Evolutionary conservation across 2,797 vertebrate species (phyloP), one percentile per base, ranked within the genome.

Genomic region (Galaxias olidus): DNA sequence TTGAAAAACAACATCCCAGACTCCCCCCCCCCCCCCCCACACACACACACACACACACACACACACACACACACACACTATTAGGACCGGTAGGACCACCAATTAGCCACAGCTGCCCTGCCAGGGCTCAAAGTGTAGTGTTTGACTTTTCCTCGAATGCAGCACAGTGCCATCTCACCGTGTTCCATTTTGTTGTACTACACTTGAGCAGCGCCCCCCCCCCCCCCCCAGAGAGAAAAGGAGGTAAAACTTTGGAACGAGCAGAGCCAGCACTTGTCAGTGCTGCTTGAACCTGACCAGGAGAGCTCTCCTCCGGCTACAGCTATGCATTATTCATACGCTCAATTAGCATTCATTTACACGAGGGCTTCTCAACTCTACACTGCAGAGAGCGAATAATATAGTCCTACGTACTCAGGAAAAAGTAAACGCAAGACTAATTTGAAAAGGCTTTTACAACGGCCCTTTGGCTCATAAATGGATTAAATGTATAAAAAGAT

Each of bases 301-400:
- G 80, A 68, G 73, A 76, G 74, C 65, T 70, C 74, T 79, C 61
- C 63, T 63, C 4, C 5, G 59, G 62, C 8, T 10, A 43, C 69
- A 57, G 30, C 55, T 73, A 75, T 81, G 55, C 72, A 86, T 87
- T 83, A 81, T 85, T 83, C 70, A 84, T 81, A 42, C 56, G 45
- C 64, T 68, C 66, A 53, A 61, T 77, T 77, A 70, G 76, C 63
- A 72, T 82, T 69, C 73, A 73, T 71, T 76, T 66, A 72, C 60
- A 70, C 10, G 8, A 11, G 43, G 69, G 65, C 47, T 70, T 73
- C 65, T 75, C 47, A 58, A 72, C 62, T 72, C 9, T 51, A 60
- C 49, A 46, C 55, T 75, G 64, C 61, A 60, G 60, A 60, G 74
- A 72, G 70, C 53, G 48, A 56, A 77, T 61, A 65, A 73, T 30